Percentiles rank a stretch among this genome's conserved stretches.
Conservation (phyloP, 2,888 invertebrate species). For the Epinotia nisella region DNA sequence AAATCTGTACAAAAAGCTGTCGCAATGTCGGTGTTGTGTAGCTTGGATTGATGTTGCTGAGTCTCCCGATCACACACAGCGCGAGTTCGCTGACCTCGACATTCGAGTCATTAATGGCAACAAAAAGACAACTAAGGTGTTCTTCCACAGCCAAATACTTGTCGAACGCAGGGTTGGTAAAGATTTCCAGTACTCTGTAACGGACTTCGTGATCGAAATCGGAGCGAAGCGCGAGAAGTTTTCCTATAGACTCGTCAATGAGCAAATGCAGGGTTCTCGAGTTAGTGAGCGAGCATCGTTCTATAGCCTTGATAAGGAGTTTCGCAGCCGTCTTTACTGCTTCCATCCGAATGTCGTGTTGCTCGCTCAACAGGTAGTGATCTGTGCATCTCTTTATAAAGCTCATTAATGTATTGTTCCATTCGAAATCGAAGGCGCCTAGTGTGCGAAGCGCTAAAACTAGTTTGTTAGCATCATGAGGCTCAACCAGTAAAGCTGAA, state of each 20-base stretch:
- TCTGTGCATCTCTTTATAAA: conserved; percentile 97
- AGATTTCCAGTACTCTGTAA: conserved; percentile 94
- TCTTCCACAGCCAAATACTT: conserved; percentile 97
- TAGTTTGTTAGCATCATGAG: conserved; percentile 92
- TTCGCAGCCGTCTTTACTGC: conserved; percentile 97
- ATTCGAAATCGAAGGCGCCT: conserved; percentile 96
- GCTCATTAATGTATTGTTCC: conserved; percentile 93
- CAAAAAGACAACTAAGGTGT: conserved; percentile 95
- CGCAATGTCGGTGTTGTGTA: conserved; percentile 98
- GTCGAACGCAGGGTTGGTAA: conserved; percentile 95
- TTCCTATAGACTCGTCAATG: conserved; percentile 96
- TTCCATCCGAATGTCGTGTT: conserved; percentile 94
- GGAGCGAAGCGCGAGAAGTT: conserved; percentile 95
- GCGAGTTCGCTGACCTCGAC: conserved; percentile 97
- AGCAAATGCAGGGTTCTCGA: conserved; percentile 94
- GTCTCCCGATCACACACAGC: conserved; percentile 94
- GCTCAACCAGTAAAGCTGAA: conserved; percentile 79
- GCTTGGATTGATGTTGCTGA: conserved; percentile 98
- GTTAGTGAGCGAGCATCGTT: conserved; percentile 86
- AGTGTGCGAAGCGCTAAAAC: conserved; percentile 96
- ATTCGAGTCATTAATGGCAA: conserved; percentile 98
- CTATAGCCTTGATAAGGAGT: conserved; percentile 93
- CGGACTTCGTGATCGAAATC: conserved; percentile 98
- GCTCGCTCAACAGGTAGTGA: conserved; percentile 94
- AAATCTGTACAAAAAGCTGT: conserved; percentile 94